phyloP scores from a whole-genome alignment of 1,140 invertebrate genomes.

The Zeugodacus cucurbitae region DNA sequence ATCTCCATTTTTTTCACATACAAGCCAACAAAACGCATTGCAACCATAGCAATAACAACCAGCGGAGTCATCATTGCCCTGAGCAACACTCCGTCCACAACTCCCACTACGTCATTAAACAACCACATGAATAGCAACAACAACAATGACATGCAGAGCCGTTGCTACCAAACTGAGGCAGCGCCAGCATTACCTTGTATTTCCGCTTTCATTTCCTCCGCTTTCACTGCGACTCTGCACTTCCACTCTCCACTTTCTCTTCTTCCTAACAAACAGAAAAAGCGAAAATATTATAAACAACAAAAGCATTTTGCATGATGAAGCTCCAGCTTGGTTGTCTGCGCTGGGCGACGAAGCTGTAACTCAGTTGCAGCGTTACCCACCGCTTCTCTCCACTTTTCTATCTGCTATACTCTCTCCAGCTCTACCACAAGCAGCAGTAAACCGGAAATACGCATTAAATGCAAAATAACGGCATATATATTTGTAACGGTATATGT shows the following conservation, averaged over 20 bases:
- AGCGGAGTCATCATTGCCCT: neutral
- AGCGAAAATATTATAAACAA: neutral
- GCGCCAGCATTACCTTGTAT: neutral
- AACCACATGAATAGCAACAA: neutral
- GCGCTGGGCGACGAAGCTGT: neutral
- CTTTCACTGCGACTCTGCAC: neutral
- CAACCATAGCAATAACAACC: neutral
- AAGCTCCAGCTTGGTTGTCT: neutral
- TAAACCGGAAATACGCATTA: conserved; percentile 60
- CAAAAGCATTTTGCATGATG: neutral
- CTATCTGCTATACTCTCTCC: neutral
- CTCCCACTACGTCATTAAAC: neutral
- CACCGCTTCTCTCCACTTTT: neutral
- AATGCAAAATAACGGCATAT: conserved; percentile 49
- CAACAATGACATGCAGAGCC: neutral
- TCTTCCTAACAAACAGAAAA: neutral
- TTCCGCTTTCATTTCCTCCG: neutral
- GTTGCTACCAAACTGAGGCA: neutral
- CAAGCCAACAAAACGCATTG: neutral
- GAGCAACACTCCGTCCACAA: neutral
- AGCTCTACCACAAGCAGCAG: neutral
- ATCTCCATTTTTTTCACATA: neutral
- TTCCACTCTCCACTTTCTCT: neutral
- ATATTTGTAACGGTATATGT: neutral
- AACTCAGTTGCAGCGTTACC: neutral